Conservation (phyloP, 1,140 invertebrate species). For the Drosophila nebulosa region DNA sequence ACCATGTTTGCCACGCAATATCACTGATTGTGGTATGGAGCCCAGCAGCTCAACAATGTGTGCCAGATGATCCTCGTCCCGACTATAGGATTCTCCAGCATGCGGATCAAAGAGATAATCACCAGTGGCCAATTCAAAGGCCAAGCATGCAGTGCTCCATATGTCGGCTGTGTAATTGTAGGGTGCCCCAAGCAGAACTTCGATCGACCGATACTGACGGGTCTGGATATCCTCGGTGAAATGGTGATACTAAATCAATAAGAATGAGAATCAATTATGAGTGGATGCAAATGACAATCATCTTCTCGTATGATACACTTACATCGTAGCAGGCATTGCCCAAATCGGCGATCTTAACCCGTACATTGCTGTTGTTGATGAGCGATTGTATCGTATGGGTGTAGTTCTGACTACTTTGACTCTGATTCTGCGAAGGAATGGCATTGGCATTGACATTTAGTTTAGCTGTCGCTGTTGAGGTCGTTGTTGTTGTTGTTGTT, state of each 20-base stretch:
- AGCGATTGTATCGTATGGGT: slow-evolving; percentile 87
- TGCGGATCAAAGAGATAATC: slow-evolving; percentile 99
- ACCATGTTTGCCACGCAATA: slow-evolving; percentile 77
- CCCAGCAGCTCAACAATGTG: slow-evolving; percentile 99
- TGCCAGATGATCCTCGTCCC: slow-evolving; percentile 99
- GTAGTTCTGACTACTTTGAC: slow-evolving; percentile 68
- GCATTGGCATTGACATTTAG: slow-evolving; percentile 76
- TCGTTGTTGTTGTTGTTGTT: slow-evolving; percentile 31
- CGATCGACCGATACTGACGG: slow-evolving; percentile 97
- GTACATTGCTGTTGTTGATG: slow-evolving; percentile 92
- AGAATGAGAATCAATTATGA: too few species aligned
- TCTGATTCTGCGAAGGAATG: slow-evolving; percentile 76
- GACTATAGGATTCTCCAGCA: slow-evolving; percentile 90
- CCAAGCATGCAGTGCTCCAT: slow-evolving; percentile 99
- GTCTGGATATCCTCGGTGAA: slow-evolving; percentile 95
- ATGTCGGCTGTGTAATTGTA: slow-evolving; percentile 98
- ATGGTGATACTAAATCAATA: slow-evolving; percentile 72
- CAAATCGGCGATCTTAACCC: slow-evolving; percentile 98
- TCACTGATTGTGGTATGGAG: slow-evolving; percentile 88
- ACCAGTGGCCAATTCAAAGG: slow-evolving; percentile 98
- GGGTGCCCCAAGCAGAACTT: slow-evolving; percentile 94
- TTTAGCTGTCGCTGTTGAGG: slow-evolving; percentile 60
- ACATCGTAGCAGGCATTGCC: slow-evolving; percentile 98
- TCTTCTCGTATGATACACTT: too few species aligned
- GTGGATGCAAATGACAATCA: too few species aligned